A percentile compares a stretch with the other conserved stretches of the same genome.
These are phyloP conservation scores for Crematogaster levior DNA, from an alignment of 2,888 invertebrate genomes.

Conservation along the genomic window DNA sequence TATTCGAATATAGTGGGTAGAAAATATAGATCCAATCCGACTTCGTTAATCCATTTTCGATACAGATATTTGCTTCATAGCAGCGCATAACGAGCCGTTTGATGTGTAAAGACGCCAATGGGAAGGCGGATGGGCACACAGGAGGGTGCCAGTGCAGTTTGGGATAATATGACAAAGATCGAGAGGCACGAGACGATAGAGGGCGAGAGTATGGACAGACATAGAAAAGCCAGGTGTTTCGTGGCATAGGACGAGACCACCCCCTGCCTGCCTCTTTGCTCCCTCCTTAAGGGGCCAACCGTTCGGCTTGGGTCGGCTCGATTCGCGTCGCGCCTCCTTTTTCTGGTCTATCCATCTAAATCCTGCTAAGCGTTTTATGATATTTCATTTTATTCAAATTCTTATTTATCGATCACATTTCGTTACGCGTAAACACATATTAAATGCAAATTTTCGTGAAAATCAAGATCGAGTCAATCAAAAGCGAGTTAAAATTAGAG, in stretches of 20 bases:
- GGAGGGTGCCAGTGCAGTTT: slow-evolving; percentile 75
- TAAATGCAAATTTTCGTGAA: background rate
- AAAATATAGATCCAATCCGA: background rate
- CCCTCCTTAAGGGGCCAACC: slow-evolving; percentile 60
- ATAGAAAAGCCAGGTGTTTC: slow-evolving; percentile 48
- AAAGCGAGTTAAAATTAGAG: background rate
- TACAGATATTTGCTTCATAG: slow-evolving; percentile 68
- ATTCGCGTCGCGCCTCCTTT: background rate
- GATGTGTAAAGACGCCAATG: slow-evolving; percentile 66
- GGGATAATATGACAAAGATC: slow-evolving; percentile 79
- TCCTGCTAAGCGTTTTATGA: background rate
- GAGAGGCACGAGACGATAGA: slow-evolving; percentile 69
- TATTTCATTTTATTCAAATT: background rate
- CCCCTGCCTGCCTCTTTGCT: slow-evolving; percentile 68
- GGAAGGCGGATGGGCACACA: slow-evolving; percentile 21
- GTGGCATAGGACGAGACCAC: slow-evolving; percentile 75
- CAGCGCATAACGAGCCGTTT: slow-evolving; percentile 69
- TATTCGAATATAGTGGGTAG: background rate
- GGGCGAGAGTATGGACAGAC: slow-evolving; percentile 57
- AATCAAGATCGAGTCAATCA: no score
- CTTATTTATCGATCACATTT: background rate
- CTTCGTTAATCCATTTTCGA: slow-evolving; percentile 56
- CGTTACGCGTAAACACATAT: no score
- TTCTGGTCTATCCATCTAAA: background rate
- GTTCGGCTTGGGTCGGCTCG: slow-evolving; percentile 23